Base-by-base conservation (phyloP, 2,888 invertebrate species). In the Eulithis testata region DNA sequence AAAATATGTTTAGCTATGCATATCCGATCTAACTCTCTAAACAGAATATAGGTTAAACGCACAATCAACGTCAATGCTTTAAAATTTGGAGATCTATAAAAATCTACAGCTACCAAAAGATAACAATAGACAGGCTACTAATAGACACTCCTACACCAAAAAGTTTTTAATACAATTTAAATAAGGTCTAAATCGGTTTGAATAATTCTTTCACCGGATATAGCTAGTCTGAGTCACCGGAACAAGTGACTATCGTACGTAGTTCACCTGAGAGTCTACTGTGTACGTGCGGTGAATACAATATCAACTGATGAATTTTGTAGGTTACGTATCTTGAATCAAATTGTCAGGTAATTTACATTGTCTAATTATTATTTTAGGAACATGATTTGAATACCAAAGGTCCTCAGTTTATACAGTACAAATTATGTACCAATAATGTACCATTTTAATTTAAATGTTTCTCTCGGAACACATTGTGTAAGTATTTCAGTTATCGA, bases 211-310 rank as follows among this genome's bases (percentile, higher is more conserved):
- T 69, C 57, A 75, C 76, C 84, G 87, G 87, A 87, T 83, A 79
- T 77, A 40, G 65, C 49, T 49, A 47, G 69, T 45, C 69, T 89
- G 89, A 89, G 76, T 91, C 90, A 91, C 89, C 89, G 89, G 90
- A 89, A 89, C 87, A 81, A 76, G 78, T 82, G 76, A 81, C 82
- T 84, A 85, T 83, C 82, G 84, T 84, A 83, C 82, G 11, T 84
- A 83, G 80, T 84, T 85, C 82, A 86, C 87, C 85, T 84, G 85
- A 81, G 79, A 79, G 74, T 73, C 77, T 72, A 77, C 75, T 73
- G 70, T 65, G 74, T 63, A 80, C 85, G 74, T 73, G 74, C 71
- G 72, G 74, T 78, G 88, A 87, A 90, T 90, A 85, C 78, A 79
- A 21, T 77, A 88, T 83, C 75, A 77, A 87, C 81, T 75, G 73